These are phyloP conservation scores for Pedionomus torquatus DNA, from an alignment of 2,113 vertebrate genomes.

Conservation along the genomic window DNA sequence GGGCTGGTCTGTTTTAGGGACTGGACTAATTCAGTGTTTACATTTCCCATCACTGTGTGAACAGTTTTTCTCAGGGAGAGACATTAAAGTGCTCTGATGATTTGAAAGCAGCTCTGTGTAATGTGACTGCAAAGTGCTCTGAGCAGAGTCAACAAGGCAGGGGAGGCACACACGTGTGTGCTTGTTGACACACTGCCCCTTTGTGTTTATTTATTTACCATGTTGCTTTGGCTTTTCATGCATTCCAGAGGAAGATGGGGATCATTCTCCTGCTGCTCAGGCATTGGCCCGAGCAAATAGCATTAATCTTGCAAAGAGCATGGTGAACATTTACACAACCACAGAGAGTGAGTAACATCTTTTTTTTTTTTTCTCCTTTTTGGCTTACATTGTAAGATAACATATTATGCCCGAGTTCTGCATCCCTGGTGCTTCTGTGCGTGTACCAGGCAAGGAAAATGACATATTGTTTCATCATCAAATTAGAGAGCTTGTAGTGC, in stretches of 20 bases:
- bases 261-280: conserved; percentile 21
- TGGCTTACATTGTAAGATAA: neutral
- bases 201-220: neutral
- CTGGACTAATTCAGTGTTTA: neutral
- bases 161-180: accelerated
- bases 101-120: neutral
- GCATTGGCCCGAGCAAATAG: conserved; percentile 38
- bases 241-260: conserved; percentile 60
- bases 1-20: neutral
- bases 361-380: neutral
- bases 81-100: neutral
- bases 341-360: conserved; percentile 69
- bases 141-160: neutral
- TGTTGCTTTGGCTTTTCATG: conserved; percentile 35
- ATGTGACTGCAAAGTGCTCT: neutral
- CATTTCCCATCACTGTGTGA: neutral
- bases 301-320: conserved; percentile 68
- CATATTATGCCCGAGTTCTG: neutral
- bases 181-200: neutral
- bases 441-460: neutral
- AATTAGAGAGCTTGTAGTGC: conserved; percentile 33
- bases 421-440: neutral
- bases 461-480: conserved; percentile 27
- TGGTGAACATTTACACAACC: conserved; percentile 75
- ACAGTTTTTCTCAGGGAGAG: neutral